These are phyloP conservation scores for Cyphomyrmex costatus DNA, from an alignment of 1,140 invertebrate genomes.

Conservation along the genomic window DNA sequence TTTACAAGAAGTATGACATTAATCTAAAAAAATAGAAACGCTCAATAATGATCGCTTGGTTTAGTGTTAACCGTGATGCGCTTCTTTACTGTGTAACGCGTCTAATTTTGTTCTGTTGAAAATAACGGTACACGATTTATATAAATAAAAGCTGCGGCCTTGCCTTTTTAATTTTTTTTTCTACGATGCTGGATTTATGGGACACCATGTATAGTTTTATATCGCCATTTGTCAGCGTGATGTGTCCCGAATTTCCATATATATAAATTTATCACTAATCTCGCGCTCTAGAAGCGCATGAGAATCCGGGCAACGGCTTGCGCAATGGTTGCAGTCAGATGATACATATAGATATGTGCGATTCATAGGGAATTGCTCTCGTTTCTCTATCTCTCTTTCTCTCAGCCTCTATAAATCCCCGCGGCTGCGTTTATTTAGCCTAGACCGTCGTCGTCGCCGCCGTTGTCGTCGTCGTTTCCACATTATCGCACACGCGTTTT, in stretches of 20 bases:
- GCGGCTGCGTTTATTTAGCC: conserved; percentile 46
- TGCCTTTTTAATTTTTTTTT: neutral
- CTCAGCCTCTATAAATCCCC: neutral
- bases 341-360: conserved; percentile 55
- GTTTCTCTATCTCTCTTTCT: neutral
- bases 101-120: neutral
- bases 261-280: conserved; percentile 35
- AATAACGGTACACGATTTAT: neutral
- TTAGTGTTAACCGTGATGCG: neutral
- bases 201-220: neutral
- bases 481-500: neutral
- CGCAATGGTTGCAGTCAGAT: conserved; percentile 51
- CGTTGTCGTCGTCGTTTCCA: neutral
- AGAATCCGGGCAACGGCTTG: conserved; percentile 36
- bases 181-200: neutral
- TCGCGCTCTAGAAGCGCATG: conserved; percentile 8
- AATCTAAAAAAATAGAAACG: no score
- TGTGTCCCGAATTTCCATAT: conserved; percentile 13
- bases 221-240: neutral
- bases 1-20: no score
- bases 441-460: conserved; percentile 37
- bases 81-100: neutral
- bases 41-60: no score
- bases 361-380: conserved; percentile 48
- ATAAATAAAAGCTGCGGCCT: neutral